Evolutionary conservation across 2,888 invertebrate species (phyloP).

Genomic region (Cinara cedri): DNA sequence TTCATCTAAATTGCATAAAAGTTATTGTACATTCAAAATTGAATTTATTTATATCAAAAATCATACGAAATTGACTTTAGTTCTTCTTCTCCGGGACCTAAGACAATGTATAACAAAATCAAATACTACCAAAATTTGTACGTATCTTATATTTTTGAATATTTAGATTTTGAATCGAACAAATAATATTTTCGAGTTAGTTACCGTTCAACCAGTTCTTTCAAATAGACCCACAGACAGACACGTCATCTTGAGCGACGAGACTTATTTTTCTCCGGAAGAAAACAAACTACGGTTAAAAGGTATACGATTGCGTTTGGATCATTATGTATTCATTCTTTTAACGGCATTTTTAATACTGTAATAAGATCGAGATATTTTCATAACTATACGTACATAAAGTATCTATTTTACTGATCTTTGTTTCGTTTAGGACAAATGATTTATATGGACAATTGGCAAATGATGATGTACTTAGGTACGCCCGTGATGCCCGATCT

Average conservation of each 20-base stretch:
- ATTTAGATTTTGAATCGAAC: slow-evolving; percentile 87
- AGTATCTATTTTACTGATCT: too few species aligned
- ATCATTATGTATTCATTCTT: too few species aligned
- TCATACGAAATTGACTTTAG: too few species aligned
- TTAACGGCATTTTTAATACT: too few species aligned
- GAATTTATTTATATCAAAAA: too few species aligned
- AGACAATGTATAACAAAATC: too few species aligned
- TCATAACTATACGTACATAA: too few species aligned
- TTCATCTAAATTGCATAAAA: too few species aligned
- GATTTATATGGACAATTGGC: slow-evolving; percentile 98
- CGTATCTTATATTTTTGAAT: neutral
- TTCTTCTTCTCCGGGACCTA: too few species aligned
- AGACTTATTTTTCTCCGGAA: slow-evolving; percentile 70
- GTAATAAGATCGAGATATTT: too few species aligned
- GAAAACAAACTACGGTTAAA: slow-evolving; percentile 81
- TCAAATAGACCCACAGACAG: slow-evolving; percentile 68
- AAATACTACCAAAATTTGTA: too few species aligned
- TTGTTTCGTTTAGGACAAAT: slow-evolving; percentile 78
- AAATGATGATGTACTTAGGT: slow-evolving; percentile 95
- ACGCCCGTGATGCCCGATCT: slow-evolving; percentile 96
- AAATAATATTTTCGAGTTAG: slow-evolving; percentile 95
- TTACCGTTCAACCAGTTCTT: slow-evolving; percentile 87
- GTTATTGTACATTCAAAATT: too few species aligned
- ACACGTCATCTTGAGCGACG: slow-evolving; percentile 69
- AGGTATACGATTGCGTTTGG: slow-evolving; percentile 67